Conservation (phyloP, 2,888 invertebrate species). For the Ellobium chinense region DNA sequence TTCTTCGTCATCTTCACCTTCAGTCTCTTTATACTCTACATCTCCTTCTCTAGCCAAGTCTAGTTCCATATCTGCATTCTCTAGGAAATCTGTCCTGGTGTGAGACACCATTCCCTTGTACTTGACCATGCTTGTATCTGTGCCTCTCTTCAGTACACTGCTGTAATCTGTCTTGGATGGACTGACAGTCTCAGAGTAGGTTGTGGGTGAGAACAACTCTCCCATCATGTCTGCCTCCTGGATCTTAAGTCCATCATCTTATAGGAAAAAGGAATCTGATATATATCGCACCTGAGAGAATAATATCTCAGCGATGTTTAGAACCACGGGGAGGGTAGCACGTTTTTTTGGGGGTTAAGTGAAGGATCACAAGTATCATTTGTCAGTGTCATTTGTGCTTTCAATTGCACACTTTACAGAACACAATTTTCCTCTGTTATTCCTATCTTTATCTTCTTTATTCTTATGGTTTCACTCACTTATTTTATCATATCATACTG, state of each 20-base stretch:
- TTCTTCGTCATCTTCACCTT: background rate
- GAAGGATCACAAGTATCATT: too few relatives aligned
- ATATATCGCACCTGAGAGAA: too few relatives aligned
- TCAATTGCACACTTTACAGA: too few relatives aligned
- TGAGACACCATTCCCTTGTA: background rate
- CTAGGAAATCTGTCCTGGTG: constrained; percentile 3
- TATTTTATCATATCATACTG: too few relatives aligned
- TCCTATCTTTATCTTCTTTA: too few relatives aligned
- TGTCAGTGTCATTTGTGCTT: too few relatives aligned
- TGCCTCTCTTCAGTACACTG: constrained; percentile 11
- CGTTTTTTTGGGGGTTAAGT: too few relatives aligned
- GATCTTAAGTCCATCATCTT: constrained; percentile 29
- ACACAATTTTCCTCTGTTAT: too few relatives aligned
- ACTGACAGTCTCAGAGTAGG: constrained; percentile 10
- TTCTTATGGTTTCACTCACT: too few relatives aligned
- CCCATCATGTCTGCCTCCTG: constrained; percentile 24
- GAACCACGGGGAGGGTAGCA: too few relatives aligned
- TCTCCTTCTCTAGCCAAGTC: background rate
- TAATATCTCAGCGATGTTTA: too few relatives aligned
- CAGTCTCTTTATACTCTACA: background rate
- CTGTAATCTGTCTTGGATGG: constrained; percentile 24
- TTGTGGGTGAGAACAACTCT: constrained; percentile 17
- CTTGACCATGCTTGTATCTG: background rate
- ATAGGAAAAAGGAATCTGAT: background rate
- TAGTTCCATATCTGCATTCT: background rate